Percentiles rank a stretch among this genome's conserved stretches.
These are phyloP conservation scores for Drosophila lutescens DNA, from an alignment of 2,888 invertebrate genomes.

Conservation along the genomic window DNA sequence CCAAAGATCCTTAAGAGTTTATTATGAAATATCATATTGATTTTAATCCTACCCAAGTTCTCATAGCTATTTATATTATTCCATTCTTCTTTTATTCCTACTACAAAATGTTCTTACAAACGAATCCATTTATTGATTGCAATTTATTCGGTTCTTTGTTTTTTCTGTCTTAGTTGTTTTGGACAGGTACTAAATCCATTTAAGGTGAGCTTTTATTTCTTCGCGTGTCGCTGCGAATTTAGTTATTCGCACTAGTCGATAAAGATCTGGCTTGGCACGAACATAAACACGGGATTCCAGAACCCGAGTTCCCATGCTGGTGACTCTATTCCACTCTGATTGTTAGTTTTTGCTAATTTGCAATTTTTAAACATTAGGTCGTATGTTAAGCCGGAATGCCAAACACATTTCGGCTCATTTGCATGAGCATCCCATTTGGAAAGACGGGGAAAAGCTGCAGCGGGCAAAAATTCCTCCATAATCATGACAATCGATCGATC, in stretches of 20 bases:
- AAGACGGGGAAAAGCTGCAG: slow-evolving; percentile 16
- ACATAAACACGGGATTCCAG: slow-evolving; percentile 18
- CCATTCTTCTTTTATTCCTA: too few species aligned
- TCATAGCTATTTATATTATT: too few species aligned
- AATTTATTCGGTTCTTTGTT: not conserved
- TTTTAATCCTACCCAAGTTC: too few species aligned
- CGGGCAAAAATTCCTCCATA: slow-evolving; percentile 4
- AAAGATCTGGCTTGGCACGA: slow-evolving; percentile 21
- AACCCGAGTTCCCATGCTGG: slow-evolving; percentile 19
- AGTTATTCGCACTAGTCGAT: slow-evolving; percentile 23
- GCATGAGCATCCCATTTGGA: slow-evolving; percentile 22
- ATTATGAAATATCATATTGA: too few species aligned
- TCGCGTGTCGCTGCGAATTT: slow-evolving; percentile 20
- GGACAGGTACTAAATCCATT: slow-evolving; percentile 13
- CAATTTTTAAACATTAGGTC: slow-evolving; percentile 35
- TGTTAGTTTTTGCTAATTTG: slow-evolving; percentile 23
- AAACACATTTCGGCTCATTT: slow-evolving; percentile 23
- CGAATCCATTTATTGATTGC: not conserved
- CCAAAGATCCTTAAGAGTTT: too few species aligned
- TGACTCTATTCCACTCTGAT: slow-evolving; percentile 6
- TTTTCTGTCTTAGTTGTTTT: not conserved
- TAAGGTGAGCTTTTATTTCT: slow-evolving; percentile 16
- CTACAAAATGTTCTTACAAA: too few species aligned
- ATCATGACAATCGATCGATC: slow-evolving; percentile 41
- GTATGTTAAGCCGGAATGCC: slow-evolving; percentile 12